Base-by-base conservation (phyloP, 23 tunicate genomes). In the Styela plicata region DNA sequence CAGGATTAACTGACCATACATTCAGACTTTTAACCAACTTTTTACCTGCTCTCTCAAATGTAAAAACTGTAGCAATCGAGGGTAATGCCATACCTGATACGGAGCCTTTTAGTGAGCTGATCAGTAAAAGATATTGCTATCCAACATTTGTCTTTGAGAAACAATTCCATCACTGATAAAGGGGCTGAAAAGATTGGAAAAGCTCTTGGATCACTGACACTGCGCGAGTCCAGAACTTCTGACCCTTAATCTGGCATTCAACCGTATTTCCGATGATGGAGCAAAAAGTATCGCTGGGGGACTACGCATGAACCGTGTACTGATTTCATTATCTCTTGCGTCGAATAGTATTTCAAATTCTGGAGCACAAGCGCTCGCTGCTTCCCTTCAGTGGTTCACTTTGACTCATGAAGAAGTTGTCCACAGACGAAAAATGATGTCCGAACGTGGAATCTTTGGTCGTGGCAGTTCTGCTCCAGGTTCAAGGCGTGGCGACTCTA, bases 401-500 rank as follows among this genome's bases (percentile, higher is more conserved):
- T 74, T 93, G 1, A 85, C 93, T 31, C 98, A 93, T 70, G 93
- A 93, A 17, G 98, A 93, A 69, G 89, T 93, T 44, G 98, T 93
- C 25, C 85, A 83, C 69, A 83, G 98, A 35, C 66, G 98, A 28
- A 93, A 88, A 69, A 63, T 93, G 62, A 87, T 80, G 62, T 66
- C 57, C 27, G 80, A 68, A 31, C 64, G 86, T 64, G 90, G 87
- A 33, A 53, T 52, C 23, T 91, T 87, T 21, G 95, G 69, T 17
- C 10, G 64, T 7, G 81, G 35, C 10, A 16, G 52, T 31, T 68
- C 82, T 79, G 96, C 89, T 16, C 85, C 85, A 10, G 89, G 89
- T 2, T 86, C 97, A 13, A 52, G 91, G 2, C 73, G 86, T 1
- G 89, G 82, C 2, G 91, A 87, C 36, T 74, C 86, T 18, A 92